Evolutionary conservation across 2,888 invertebrate genomes (phyloP), one percentile per base, ranked within the genome.

Genomic region (Drosophila paramelanica): DNA sequence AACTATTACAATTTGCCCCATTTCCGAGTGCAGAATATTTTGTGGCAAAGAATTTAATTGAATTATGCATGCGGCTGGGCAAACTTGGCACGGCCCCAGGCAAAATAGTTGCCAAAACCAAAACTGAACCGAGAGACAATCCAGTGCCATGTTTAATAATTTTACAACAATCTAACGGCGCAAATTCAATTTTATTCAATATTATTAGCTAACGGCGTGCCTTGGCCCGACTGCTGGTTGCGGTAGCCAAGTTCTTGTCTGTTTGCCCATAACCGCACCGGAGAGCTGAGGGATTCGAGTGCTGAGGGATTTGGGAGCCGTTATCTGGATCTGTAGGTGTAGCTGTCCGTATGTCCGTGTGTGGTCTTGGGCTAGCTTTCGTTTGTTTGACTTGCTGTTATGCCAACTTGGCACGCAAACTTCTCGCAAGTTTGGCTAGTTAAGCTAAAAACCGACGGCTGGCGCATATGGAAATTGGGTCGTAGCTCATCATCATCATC

Each of bases 181-280:
- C 69, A 70, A 82, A 84, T 82, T 87, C 79, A 87, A 86, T 86
- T 87, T 84, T 75, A 84, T 82, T 87, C 77, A 86, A 86, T 86
- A 86, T 72, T 84, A 81, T 84, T 82, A 68, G 78, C 80, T 77
- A 69, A 56, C 52, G 71, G 51, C 43, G 52, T 66, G 66, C 38
- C 31, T 23, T 31, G 38, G 25, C 42, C 57, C 41, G 38, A 50
- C 60, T 42, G 36, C 49, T 42, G 46, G 69, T 68, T 75, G 85
- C 41, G 79, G 85, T 68, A 62, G 85, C 81, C 85, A 85, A 84
- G 50, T 84, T 73, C 75, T 67, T 61, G 79, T 65, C 67, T 66
- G 67, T 61, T 65, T 67, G 77, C 43, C 50, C 52, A 51, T 52
- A 77, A 65, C 67, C 82, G 67, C 73, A 77, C 53, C 59, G 73